Evolutionary conservation across 2,888 invertebrate species (phyloP).

Genomic region (Drosophila colorata): DNA sequence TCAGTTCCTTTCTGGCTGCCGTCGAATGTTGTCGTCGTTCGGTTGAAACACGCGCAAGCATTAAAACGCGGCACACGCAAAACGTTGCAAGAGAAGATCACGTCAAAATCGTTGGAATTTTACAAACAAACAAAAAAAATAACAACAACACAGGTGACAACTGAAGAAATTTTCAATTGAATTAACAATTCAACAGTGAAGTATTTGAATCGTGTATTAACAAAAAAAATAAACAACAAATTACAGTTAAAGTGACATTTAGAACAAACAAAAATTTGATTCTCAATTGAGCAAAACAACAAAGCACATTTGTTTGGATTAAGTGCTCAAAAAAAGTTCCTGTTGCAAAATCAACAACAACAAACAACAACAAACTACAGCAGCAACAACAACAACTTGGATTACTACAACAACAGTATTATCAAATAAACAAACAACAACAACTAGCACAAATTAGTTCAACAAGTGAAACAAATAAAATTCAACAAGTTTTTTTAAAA

Average conservation of each 20-base stretch:
- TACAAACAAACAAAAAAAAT: background rate
- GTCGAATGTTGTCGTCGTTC: constrained; percentile 85
- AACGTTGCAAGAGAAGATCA: constrained; percentile 35
- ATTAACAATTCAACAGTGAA: constrained; percentile 44
- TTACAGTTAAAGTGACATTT: constrained; percentile 33
- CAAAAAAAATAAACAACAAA: constrained; percentile 22
- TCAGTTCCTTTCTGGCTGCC: constrained; percentile 85
- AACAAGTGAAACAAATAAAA: constrained; percentile 26
- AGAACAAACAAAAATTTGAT: constrained; percentile 32
- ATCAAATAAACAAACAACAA: constrained; percentile 52
- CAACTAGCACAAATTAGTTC: constrained; percentile 50
- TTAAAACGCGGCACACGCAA: constrained; percentile 45
- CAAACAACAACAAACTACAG: constrained; percentile 42
- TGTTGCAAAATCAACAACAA: constrained; percentile 59
- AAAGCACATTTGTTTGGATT: constrained; percentile 73
- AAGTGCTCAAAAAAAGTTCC: constrained; percentile 73
- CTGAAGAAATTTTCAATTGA: constrained; percentile 3
- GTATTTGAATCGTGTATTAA: constrained; percentile 56
- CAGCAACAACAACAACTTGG: constrained; percentile 70
- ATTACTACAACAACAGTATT: constrained; percentile 79
- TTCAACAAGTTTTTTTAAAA: constrained; percentile 32
- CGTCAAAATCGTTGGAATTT: constrained; percentile 47
- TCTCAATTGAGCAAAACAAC: constrained; percentile 38
- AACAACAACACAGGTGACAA: constrained; percentile 27
- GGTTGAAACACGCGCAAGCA: constrained; percentile 70